Evolutionary conservation across 2,888 invertebrate genomes (phyloP), one percentile per base, ranked within the genome.

Genomic region (Drosophila ezoana): DNA sequence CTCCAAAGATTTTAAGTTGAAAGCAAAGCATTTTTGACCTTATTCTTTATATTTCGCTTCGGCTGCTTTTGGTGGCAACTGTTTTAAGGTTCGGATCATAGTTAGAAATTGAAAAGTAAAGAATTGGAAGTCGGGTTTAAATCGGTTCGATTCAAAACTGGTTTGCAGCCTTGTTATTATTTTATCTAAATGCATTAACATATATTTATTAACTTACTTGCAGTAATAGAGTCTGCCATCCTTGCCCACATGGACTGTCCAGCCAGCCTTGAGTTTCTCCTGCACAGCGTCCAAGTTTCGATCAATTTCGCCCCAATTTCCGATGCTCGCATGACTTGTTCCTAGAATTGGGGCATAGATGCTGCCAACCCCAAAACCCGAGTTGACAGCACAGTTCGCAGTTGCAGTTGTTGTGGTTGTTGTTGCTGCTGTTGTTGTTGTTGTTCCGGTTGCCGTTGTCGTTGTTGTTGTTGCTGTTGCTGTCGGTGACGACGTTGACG

Each of bases 221-320:
- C 97, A 97, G 93, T 96, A 98, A 93, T 97, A 97, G 69, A 96
- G 94, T 83, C 97, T 94, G 72, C 97, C 96, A 90, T 96, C 96
- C 85, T 95, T 95, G 90, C 95, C 95, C 68, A 94, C 94, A 91
- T 96, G 96, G n/a, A 95, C 95, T 14, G 95, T 96, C 96, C 96
- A 96, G 65, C 96, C 96, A 70, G 95, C 94, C 90, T 95, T 95
- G 71, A 95, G 92, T 80, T 93, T 94, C 13, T 93, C 93, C 82
- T 95, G 95, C 49, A 95, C 90, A 71, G 93, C 93, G 89, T 94
- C 94, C 90, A 95, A 86, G 72, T 92, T 90, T 59, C 89, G 89
- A 76, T 89, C 91, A 70, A 90, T 87, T 87, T 91, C 91, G 76
- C 86, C 85, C 90, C 91, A 91, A 87, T 90, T 90, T 80, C 79